phyloP scores from a whole-genome alignment of 2,888 invertebrate species.

The Mesoligia furuncula region DNA sequence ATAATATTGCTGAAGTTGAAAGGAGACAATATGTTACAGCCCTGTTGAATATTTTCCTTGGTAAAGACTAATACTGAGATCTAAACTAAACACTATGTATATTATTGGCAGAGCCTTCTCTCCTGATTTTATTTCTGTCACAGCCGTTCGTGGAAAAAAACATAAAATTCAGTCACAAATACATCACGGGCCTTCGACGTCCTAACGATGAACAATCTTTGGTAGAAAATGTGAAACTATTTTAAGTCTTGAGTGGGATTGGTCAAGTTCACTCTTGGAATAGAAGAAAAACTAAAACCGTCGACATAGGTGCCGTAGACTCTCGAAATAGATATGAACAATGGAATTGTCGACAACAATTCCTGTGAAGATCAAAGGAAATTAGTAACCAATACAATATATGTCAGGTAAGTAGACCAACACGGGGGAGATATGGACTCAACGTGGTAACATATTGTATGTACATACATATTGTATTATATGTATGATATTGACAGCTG shows the following conservation, averaged over 20 bases:
- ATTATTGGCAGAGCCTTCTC: too few relatives aligned
- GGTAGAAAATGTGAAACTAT: not conserved
- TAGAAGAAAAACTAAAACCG: not conserved
- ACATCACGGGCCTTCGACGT: not conserved
- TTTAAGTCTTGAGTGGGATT: not conserved
- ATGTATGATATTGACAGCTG: slow-evolving; percentile 34
- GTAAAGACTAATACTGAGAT: not conserved
- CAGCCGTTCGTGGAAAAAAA: not conserved
- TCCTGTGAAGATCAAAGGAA: not conserved
- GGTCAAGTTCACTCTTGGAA: not conserved
- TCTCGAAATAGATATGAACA: not conserved
- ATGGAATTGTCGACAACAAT: not conserved
- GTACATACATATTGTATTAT: too few relatives aligned
- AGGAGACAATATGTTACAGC: not conserved
- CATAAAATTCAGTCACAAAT: not conserved
- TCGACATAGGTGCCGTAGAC: not conserved
- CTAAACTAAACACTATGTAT: not conserved
- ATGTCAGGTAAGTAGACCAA: not conserved
- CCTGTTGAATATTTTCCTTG: not conserved
- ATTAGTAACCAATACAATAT: slow-evolving; percentile 9
- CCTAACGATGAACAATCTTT: not conserved
- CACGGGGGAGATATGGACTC: slow-evolving; percentile 9
- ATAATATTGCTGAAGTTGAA: slow-evolving; percentile 16
- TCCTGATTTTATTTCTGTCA: not conserved
- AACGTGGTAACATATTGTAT: slow-evolving; percentile 12